Evolutionary conservation across 1,140 invertebrate genomes (phyloP), one percentile per base, ranked within the genome.

Genomic region (Eurosta solidaginis): DNA sequence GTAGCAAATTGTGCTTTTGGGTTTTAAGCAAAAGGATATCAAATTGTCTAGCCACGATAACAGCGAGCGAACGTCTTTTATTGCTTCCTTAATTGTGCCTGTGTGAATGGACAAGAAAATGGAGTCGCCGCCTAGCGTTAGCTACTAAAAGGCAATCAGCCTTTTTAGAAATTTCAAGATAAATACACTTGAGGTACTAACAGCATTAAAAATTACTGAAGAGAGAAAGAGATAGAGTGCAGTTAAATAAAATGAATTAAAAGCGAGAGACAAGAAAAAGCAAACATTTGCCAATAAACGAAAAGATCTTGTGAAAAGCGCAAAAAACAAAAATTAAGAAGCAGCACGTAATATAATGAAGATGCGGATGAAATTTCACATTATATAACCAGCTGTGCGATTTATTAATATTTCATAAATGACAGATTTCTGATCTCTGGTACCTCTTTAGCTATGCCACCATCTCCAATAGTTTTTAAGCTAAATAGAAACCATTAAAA

Each of bases 111-210:
- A 40, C 14, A 22, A 17, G 59, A 42, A 68, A 68, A 68, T 68
- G 12, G 45, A n/a, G 7, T 47, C n/a, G 45, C 45, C 4, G 36
- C 52, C 42, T 22, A 25, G 25, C 25, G 73, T 36, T 45, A 20
- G 73, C 6, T 10, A 74, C 73, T 74, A 74, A 40, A 68, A 68
- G 33, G 29, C 59, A n/a, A n/a, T n/a, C n/a, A 68, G 33, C 17
- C 6, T 68, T 42, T 20, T 68, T n/a, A 68, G 59, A 68, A 68
- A 68, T 42, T 36, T 33, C 68, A 84, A 83, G 83, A 85, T 83
- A 85, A 85, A 85, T 85, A 85, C 82, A 85, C 82, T 84, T 81
- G 81, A 81, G 78, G 78, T 75, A 63, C 80, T 81, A n/a, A n/a
- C 20, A 33, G 22, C 83, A 85, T 85, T 82, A 82, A 85, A 80